These are phyloP conservation scores for Callaeas wilsoni DNA, from an alignment of 2,113 vertebrate species.

Conservation along the genomic window DNA sequence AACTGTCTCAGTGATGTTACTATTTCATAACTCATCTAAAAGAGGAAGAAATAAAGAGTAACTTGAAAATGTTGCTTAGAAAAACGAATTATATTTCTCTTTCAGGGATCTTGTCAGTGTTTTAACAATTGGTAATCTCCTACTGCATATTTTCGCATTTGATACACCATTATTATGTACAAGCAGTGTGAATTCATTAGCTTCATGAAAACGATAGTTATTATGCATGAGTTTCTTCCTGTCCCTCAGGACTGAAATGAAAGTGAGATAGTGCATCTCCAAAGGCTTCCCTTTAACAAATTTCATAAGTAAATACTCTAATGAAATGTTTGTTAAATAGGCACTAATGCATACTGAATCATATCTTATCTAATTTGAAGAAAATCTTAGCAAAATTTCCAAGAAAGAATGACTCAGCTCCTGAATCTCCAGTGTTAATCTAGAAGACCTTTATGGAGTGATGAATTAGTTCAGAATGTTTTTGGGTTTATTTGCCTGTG, in stretches of 20 bases:
- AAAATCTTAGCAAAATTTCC: not conserved
- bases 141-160: conserved; percentile 36
- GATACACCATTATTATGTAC: conserved; percentile 49
- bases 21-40: not conserved
- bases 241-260: not conserved
- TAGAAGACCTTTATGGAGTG: not conserved
- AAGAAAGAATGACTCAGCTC: not conserved
- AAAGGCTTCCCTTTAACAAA: conserved; percentile 7
- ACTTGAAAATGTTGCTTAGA: conserved; percentile 51
- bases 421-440: not conserved
- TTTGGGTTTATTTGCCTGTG: not conserved
- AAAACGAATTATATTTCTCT: conserved; percentile 58
- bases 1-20: not conserved
- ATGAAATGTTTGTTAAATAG: conserved; percentile 51
- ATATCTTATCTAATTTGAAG: not conserved
- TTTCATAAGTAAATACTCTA: conserved; percentile 44
- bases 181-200: conserved; percentile 42
- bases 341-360: not conserved
- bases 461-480: not conserved
- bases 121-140: conserved; percentile 54
- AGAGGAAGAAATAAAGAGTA: not conserved
- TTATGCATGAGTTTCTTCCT: conserved; percentile 2
- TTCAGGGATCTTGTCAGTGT: not conserved
- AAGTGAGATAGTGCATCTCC: conserved; percentile 37
- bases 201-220: conserved; percentile 45